Evolutionary conservation across 2,888 invertebrate species (phyloP), one percentile per base, ranked within the genome.

Genomic region (Drosophila suboccidentalis): DNA sequence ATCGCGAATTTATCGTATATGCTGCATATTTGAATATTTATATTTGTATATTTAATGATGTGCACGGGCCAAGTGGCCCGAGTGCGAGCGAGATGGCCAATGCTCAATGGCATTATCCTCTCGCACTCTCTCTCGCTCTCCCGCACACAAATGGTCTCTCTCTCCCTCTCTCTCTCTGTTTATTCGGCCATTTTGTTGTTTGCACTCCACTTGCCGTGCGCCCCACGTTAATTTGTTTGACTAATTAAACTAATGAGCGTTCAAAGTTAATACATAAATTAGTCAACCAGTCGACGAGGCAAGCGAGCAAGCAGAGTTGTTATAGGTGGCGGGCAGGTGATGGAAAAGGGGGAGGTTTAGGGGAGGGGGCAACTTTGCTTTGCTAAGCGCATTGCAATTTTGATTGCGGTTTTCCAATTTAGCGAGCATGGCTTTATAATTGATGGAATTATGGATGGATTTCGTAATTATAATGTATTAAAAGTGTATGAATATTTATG

Each of bases 171-270:
- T 53, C 22, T 47, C 68, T 61, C 46, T 84, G 88, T 85, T 87
- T 63, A 80, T 82, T 87, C 87, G 84, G 86, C 88, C 84, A 86
- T 84, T 84, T 84, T 84, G 84, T 83, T 84, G 88, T 84, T 84
- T 88, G 88, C 84, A 76, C 81, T 86, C 86, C 83, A 88, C 86
- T 88, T 79, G 70, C 78, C 71, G 71, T 78, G 82, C 81, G 84
- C 84, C 90, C 81, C 87, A 87, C 88, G 89, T 91, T 91, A 91
- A 91, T 91, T 91, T 90, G 91, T 91, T 84, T 89, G 90, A 89
- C 91, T 91, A 91, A 91, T 91, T 91, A 91, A 91, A 91, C 91
- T 91, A 91, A 91, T 91, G 91, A 91, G 91, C 91, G 91, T 87
- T 91, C 90, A 91, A 91, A 91, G 91, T 91, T 91, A 91, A 90